phyloP scores from a whole-genome alignment of 2,113 vertebrate species.

The Anoura caudifer region DNA sequence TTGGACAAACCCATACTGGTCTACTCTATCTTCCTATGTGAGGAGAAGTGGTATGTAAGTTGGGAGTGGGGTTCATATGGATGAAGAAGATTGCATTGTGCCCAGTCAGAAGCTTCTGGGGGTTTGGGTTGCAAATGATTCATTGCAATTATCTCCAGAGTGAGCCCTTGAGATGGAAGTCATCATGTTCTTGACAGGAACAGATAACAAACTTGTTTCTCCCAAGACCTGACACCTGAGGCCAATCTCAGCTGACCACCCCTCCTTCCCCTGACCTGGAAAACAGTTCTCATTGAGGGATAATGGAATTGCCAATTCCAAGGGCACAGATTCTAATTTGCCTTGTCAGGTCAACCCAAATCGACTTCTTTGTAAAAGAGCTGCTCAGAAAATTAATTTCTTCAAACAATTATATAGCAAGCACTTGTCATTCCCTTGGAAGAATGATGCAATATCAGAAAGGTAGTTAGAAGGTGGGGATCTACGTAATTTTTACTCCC shows the following conservation, averaged over 20 bases:
- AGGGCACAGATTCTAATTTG: background rate
- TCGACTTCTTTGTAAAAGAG: background rate
- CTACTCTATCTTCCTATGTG: background rate
- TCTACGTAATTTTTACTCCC: background rate
- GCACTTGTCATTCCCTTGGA: background rate
- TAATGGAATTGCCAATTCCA: background rate
- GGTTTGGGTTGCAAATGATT: background rate
- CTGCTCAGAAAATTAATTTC: conserved; percentile 39
- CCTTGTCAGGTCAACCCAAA: background rate
- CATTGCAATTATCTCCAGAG: background rate
- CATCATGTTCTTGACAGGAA: background rate
- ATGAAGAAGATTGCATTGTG: background rate
- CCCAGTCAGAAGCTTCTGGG: background rate
- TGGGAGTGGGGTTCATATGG: background rate
- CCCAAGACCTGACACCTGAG: background rate
- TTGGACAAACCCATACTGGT: background rate
- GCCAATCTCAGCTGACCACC: background rate
- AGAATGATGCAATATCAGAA: background rate
- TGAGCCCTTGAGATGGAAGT: background rate
- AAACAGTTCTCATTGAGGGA: background rate
- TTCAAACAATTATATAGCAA: background rate
- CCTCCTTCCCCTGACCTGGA: background rate
- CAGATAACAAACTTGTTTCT: conserved; percentile 20
- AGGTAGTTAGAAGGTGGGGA: background rate
- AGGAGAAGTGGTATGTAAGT: background rate